Evolutionary conservation across 2,888 invertebrate species (phyloP), one percentile per base, ranked within the genome.

Genomic region (Torymus texanus): DNA sequence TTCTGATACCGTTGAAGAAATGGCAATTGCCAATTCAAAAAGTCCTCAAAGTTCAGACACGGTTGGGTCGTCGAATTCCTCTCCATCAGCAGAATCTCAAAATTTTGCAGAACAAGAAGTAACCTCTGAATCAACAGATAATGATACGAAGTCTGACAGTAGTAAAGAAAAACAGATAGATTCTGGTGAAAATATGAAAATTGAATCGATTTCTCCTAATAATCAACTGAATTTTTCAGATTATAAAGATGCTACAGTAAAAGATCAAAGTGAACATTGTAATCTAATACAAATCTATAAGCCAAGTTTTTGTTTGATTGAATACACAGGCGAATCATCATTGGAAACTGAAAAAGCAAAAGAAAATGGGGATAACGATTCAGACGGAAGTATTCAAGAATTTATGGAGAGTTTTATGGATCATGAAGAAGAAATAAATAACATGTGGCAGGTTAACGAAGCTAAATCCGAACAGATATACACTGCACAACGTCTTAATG

Each of bases 121-220:
- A 4, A 83, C 83, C 14, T 84, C 85, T 12, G 84, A 84, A 74
- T 86, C 86, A 0, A 84, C 85, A 0, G 85, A 85, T 12, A 83
- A 84, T 29, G 86, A 87, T 21, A 86, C 85, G 1, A 86, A 86
- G 70, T 87, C 86, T 0, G 86, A 87, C 55, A 82, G 82, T 2
- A 85, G 85, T 29, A 84, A 83, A 41, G 87, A 87, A 67, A 85
- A 85, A 21, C 82, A 82, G 29, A 78, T 18, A 18, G n/a, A 70
- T 13, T 63, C 18, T 14, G 24, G 18, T 21, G 76, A 71, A 56
- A 74, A 41, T 55, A 0, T 72, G n/a, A 76, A 51, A 18, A 75
- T 55, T 41, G 59, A 67, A 41, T 62, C 29, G 10, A 24, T 29
- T n/a, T 62, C 63, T 21, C 67, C 71, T 2, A 62, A 13, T 53